phyloP scores from a whole-genome alignment of 2,888 invertebrate species.

The Lochmaea crataegi region DNA sequence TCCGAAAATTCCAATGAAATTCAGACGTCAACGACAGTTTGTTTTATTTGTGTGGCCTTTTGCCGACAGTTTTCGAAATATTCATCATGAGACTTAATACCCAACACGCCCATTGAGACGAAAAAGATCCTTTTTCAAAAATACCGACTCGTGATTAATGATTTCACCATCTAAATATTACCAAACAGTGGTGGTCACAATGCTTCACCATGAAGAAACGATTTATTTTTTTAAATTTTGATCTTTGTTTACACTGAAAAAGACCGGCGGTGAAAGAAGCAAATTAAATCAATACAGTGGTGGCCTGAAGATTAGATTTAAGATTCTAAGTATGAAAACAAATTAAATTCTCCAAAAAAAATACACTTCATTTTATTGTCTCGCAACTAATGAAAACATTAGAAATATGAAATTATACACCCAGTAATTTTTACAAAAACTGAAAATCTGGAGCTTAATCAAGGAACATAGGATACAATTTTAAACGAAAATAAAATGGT shows the following conservation, averaged over 20 bases:
- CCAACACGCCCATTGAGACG: slow-evolving; percentile 38
- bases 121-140: slow-evolving; percentile 38
- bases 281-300: slow-evolving; percentile 18
- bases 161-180: slow-evolving; percentile 46
- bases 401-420: too few relatives aligned
- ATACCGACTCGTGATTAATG: slow-evolving; percentile 44
- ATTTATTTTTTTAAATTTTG: slow-evolving; percentile 32
- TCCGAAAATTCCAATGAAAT: slow-evolving; percentile 38
- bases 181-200: slow-evolving; percentile 42
- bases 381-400: too few relatives aligned
- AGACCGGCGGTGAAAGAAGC: slow-evolving; percentile 18
- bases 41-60: slow-evolving; percentile 37
- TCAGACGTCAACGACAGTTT: slow-evolving; percentile 42
- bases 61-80: slow-evolving; percentile 39
- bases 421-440: too few relatives aligned
- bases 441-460: too few relatives aligned
- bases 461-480: too few relatives aligned
- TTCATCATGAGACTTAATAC: slow-evolving; percentile 38
- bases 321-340: too few relatives aligned
- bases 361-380: too few relatives aligned
- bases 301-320: neutral
- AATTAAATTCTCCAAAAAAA: too few relatives aligned
- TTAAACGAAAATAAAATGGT: too few relatives aligned
- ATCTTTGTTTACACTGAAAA: slow-evolving; percentile 35
- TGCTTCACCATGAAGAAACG: slow-evolving; percentile 28